phyloP scores from a whole-genome alignment of 2,113 vertebrate species.

The Picathartes gymnocephalus region DNA sequence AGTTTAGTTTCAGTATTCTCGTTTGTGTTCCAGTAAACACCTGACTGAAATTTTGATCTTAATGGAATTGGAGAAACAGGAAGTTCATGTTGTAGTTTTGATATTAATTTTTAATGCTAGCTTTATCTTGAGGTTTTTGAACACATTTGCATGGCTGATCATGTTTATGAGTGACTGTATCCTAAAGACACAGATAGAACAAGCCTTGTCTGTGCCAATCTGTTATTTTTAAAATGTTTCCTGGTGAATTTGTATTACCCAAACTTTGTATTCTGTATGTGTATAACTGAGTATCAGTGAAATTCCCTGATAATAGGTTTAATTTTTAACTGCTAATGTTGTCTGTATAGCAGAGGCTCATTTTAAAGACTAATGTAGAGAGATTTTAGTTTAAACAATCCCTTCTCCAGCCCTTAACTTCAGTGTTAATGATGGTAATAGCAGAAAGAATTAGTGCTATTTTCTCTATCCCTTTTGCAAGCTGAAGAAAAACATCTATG shows the following conservation, averaged over 20 bases:
- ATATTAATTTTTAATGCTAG: constrained; percentile 17
- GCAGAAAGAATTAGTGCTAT: neutral
- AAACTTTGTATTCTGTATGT: neutral
- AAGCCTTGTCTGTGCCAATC: neutral
- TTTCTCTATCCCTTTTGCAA: constrained; percentile 1
- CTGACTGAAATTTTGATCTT: neutral
- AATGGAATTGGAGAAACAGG: neutral
- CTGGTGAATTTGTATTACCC: neutral
- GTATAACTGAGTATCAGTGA: neutral
- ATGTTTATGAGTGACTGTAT: neutral
- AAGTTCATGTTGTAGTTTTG: neutral
- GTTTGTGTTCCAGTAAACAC: neutral
- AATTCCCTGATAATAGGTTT: neutral
- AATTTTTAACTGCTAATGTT: neutral
- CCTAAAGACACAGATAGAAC: neutral
- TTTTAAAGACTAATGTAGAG: neutral
- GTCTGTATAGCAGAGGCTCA: neutral
- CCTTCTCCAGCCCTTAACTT: neutral
- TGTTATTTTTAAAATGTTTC: neutral
- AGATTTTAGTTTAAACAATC: neutral
- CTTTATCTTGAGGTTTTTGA: neutral
- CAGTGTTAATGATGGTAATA: constrained; percentile 3
- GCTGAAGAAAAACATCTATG: neutral
- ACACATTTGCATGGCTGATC: neutral
- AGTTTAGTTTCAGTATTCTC: neutral